These are phyloP conservation scores for Tiliacea citrago DNA, from an alignment of 2,888 invertebrate species.

Conservation along the genomic window DNA sequence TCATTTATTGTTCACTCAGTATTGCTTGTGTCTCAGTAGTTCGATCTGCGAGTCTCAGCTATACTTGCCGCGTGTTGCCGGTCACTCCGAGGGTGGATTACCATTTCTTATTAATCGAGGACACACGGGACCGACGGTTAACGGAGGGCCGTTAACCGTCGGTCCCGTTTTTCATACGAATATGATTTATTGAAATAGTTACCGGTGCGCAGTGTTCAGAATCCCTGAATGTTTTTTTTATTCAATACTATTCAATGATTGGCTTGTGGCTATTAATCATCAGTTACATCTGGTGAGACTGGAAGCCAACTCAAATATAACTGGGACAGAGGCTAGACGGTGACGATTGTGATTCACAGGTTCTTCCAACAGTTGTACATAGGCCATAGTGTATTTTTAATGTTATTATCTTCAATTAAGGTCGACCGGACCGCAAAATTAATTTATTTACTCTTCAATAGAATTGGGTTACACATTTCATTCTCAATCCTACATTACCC, in stretches of 20 bases:
- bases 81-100: background rate
- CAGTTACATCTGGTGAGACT: background rate
- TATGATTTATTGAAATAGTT: too few relatives aligned
- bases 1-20: background rate
- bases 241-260: too few relatives aligned
- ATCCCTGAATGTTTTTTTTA: too few relatives aligned
- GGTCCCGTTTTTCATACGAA: background rate
- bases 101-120: too few relatives aligned
- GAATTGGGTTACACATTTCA: background rate
- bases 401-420: background rate
- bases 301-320: background rate
- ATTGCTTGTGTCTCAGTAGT: background rate
- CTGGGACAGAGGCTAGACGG: too few relatives aligned
- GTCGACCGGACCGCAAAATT: too few relatives aligned
- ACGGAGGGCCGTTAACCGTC: too few relatives aligned
- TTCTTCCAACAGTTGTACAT: too few relatives aligned
- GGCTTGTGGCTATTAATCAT: constrained; percentile 5
- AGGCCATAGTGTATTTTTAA: background rate
- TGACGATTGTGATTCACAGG: constrained; percentile 2
- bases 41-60: background rate
- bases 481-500: background rate
- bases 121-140: too few relatives aligned
- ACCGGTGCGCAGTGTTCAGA: too few relatives aligned
- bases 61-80: background rate
- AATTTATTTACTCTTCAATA: background rate